These are phyloP conservation scores for Mythimna albipuncta DNA, from an alignment of 2,888 invertebrate genomes.

Conservation along the genomic window DNA sequence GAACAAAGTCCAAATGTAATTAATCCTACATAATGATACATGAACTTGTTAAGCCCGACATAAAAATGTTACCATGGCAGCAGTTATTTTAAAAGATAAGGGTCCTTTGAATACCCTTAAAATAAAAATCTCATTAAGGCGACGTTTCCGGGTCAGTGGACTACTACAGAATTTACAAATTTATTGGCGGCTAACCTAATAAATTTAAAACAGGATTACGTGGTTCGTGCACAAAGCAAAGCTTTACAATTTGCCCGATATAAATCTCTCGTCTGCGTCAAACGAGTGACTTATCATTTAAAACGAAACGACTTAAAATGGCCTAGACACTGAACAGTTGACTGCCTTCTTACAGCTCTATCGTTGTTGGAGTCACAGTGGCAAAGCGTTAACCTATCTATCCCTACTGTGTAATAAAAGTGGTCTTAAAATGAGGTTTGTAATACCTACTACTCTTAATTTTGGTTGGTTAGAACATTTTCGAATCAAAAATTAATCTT, in stretches of 20 bases:
- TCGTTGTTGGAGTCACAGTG: constrained; percentile 7
- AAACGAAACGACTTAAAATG: constrained; percentile 64
- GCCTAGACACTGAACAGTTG: constrained; percentile 49
- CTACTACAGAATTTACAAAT: constrained; percentile 87
- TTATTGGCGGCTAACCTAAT: constrained; percentile 88
- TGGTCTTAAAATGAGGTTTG: background rate
- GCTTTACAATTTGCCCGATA: constrained; percentile 88
- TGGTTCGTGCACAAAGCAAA: constrained; percentile 85
- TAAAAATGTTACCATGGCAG: constrained; percentile 63
- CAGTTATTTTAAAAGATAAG: constrained; percentile 68
- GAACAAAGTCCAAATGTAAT: constrained; percentile 70
- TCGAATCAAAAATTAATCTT: constrained; percentile 15
- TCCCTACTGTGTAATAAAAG: background rate
- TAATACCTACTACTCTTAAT: background rate
- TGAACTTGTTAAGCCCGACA: constrained; percentile 55
- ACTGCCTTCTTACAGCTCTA: constrained; percentile 23
- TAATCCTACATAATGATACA: constrained; percentile 62
- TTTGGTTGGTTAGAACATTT: background rate
- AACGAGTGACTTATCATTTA: constrained; percentile 76
- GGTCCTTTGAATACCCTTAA: constrained; percentile 76
- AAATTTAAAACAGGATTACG: constrained; percentile 89
- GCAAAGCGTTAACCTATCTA: background rate
- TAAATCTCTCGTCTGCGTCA: constrained; percentile 83
- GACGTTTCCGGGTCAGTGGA: constrained; percentile 86
- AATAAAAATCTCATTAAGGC: constrained; percentile 83